A percentile compares a stretch with the other conserved stretches of the same genome.
phyloP scores from a whole-genome alignment of 1,140 invertebrate species.

The Anthonomus grandis region DNA sequence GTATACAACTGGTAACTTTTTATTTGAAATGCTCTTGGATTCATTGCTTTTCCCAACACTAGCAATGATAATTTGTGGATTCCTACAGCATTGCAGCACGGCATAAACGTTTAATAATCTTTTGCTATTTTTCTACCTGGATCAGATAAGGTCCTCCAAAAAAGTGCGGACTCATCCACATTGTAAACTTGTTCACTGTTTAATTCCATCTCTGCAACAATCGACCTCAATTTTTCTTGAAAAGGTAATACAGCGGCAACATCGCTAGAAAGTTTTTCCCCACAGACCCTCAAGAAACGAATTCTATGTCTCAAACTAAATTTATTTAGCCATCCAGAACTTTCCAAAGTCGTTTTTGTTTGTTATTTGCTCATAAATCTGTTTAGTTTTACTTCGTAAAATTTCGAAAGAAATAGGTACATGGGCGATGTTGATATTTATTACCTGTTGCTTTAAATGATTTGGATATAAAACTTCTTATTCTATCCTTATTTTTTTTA shows the following conservation, averaged over 20 bases:
- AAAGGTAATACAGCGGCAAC: not conserved
- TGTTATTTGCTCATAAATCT: not conserved
- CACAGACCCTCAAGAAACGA: not conserved
- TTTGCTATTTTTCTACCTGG: too few relatives aligned
- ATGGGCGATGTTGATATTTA: too few relatives aligned
- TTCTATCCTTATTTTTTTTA: not conserved
- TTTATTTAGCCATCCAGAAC: not conserved
- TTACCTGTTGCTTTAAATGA: not conserved
- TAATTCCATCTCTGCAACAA: not conserved
- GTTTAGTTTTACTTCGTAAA: too few relatives aligned
- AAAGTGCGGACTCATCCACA: too few relatives aligned
- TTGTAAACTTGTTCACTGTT: not conserved
- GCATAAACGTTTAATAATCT: too few relatives aligned
- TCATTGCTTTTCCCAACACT: constrained; percentile 38
- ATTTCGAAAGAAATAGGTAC: not conserved
- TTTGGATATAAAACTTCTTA: not conserved
- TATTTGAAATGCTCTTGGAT: constrained; percentile 29
- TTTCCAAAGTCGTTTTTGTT: not conserved
- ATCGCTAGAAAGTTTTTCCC: not conserved
- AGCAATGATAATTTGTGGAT: not conserved
- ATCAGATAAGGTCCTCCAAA: not conserved
- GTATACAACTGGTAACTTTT: not conserved
- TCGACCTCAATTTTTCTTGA: not conserved
- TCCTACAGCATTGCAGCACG: not conserved
- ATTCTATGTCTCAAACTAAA: not conserved